A percentile compares a stretch with the other conserved stretches of the same genome.
These are phyloP conservation scores for Alentia gelatinosa DNA, from an alignment of 2,888 invertebrate species.

Conservation along the genomic window DNA sequence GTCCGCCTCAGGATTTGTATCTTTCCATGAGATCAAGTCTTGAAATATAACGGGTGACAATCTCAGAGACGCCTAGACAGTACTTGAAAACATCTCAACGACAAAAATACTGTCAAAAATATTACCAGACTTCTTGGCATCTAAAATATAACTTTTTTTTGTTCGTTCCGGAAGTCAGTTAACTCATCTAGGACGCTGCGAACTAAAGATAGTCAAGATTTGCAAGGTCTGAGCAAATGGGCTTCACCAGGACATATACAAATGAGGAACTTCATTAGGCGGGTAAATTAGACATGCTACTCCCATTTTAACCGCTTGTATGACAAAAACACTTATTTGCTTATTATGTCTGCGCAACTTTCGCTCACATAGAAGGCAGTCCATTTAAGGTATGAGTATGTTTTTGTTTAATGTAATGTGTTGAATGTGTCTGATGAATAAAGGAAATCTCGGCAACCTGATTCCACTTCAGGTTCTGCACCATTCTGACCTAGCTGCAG, in stretches of 20 bases:
- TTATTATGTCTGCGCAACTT: background rate
- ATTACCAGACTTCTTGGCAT: background rate
- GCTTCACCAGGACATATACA: background rate
- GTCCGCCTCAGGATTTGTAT: no score
- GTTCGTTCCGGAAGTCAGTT: background rate
- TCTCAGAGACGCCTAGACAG: no score
- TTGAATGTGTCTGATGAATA: slow-evolving; percentile 7
- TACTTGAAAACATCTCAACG: background rate
- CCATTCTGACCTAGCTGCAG: background rate
- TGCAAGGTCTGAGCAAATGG: background rate
- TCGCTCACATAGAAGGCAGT: background rate
- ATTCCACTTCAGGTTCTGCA: background rate
- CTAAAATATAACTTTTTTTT: background rate
- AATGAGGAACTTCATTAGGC: background rate
- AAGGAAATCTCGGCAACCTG: slow-evolving; percentile 10
- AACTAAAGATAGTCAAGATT: background rate
- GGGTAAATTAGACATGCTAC: background rate
- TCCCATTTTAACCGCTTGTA: background rate
- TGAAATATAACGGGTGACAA: no score
- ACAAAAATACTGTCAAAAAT: slow-evolving; percentile 11
- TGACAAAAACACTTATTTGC: no score
- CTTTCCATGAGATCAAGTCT: no score
- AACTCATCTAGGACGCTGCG: background rate
- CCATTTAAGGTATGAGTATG: background rate
- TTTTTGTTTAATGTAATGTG: background rate